Percentiles rank a stretch among this genome's conserved stretches.
These are phyloP conservation scores for Pharmacophagus antenor DNA, from an alignment of 2,888 invertebrate species.

Conservation along the genomic window DNA sequence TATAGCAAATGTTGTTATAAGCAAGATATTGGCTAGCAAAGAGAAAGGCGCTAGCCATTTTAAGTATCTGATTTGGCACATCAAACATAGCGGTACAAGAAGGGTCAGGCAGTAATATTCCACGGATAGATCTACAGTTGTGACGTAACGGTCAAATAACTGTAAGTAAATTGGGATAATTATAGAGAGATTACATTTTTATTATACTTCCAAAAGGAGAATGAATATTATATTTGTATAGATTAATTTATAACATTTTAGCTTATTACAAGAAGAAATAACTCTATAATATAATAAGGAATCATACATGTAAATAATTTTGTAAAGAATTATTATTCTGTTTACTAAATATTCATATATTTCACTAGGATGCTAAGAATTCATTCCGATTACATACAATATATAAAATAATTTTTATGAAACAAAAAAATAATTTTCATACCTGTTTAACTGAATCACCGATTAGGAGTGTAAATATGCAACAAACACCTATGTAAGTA, in stretches of 20 bases:
- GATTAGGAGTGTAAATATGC: slow-evolving; percentile 90
- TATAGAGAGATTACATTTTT: not conserved
- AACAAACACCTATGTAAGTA: slow-evolving; percentile 86
- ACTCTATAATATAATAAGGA: too few relatives aligned
- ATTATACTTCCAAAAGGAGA: too few relatives aligned
- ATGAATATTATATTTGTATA: too few relatives aligned
- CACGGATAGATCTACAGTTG: slow-evolving; percentile 49
- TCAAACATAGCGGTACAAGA: slow-evolving; percentile 60
- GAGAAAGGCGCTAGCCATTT: slow-evolving; percentile 94
- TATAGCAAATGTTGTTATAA: slow-evolving; percentile 88
- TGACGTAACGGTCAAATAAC: slow-evolving; percentile 65
- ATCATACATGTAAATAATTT: too few relatives aligned
- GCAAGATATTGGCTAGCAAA: slow-evolving; percentile 89
- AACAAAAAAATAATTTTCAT: slow-evolving; percentile 5
- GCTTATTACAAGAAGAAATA: too few relatives aligned
- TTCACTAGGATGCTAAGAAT: too few relatives aligned
- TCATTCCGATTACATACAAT: too few relatives aligned
- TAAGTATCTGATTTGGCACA: slow-evolving; percentile 84
- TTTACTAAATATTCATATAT: too few relatives aligned
- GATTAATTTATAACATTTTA: too few relatives aligned
- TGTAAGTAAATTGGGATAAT: slow-evolving; percentile 45
- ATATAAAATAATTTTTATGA: not conserved
- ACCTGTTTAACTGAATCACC: slow-evolving; percentile 85
- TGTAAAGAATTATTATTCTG: too few relatives aligned
- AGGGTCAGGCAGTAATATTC: slow-evolving; percentile 67